Conservation (phyloP, 2,113 vertebrate species). For the Ailurus styani region DNA sequence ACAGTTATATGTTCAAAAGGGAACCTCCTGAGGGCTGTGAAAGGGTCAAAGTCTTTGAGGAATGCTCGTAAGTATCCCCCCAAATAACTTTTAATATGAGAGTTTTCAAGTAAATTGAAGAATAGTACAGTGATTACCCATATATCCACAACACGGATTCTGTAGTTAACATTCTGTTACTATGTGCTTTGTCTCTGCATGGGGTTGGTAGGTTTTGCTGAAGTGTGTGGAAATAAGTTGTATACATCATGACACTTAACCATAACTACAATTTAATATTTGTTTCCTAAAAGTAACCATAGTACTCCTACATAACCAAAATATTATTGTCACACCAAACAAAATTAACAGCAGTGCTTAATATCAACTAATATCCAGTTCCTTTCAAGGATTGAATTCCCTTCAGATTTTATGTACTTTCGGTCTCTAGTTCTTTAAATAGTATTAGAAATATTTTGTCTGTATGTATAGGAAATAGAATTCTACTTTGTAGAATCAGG, state of each 20-base stretch:
- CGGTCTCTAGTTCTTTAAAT: background rate
- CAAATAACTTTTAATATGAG: background rate
- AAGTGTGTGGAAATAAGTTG: background rate
- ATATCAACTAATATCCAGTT: background rate
- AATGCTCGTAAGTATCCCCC: conserved; percentile 90
- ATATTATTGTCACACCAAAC: background rate
- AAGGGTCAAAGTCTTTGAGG: conserved; percentile 96
- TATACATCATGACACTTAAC: background rate
- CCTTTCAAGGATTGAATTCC: background rate
- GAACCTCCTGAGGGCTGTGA: conserved; percentile 99
- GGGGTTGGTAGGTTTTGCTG: background rate
- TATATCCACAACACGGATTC: background rate
- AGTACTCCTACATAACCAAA: background rate
- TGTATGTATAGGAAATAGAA: background rate
- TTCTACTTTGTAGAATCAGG: background rate
- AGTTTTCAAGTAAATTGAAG: background rate
- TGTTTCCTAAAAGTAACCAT: background rate
- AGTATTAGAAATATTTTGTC: background rate
- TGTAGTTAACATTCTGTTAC: background rate
- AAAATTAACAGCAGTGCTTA: background rate
- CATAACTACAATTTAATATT: background rate
- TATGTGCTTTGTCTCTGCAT: background rate
- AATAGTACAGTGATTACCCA: background rate
- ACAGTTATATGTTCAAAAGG: conserved; percentile 99
- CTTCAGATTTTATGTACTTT: background rate